phyloP scores from a whole-genome alignment of 1,140 invertebrate genomes.

The Sinonovacula constricta region DNA sequence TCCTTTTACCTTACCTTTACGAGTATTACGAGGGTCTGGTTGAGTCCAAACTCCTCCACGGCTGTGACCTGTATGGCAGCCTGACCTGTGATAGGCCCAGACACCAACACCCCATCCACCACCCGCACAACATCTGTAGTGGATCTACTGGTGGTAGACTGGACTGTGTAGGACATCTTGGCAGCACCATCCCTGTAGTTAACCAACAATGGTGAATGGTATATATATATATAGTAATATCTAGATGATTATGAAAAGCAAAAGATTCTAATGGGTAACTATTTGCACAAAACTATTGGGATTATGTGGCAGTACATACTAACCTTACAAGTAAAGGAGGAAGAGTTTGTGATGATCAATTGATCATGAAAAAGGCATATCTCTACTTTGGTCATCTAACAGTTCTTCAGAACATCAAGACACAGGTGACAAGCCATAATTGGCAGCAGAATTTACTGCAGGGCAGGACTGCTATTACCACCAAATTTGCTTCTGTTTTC shows the following conservation, averaged over 20 bases:
- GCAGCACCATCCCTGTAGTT: slow-evolving; percentile 73
- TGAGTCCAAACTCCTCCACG: slow-evolving; percentile 82
- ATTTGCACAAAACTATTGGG: neutral
- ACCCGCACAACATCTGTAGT: slow-evolving; percentile 70
- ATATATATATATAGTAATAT: too few species aligned
- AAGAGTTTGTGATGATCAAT: too few species aligned
- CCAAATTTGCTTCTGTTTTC: too few species aligned
- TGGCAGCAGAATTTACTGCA: too few species aligned
- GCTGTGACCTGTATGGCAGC: slow-evolving; percentile 82
- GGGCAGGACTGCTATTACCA: too few species aligned
- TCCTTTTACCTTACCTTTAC: slow-evolving; percentile 73
- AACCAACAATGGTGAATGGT: too few species aligned
- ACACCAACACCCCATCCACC: slow-evolving; percentile 81
- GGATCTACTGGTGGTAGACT: slow-evolving; percentile 18
- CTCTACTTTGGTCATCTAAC: too few species aligned
- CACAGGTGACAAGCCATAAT: too few species aligned
- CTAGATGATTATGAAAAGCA: slow-evolving; percentile 18
- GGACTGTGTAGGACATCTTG: slow-evolving; percentile 62
- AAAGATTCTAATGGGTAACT: neutral
- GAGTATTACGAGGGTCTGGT: slow-evolving; percentile 78
- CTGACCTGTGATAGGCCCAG: slow-evolving; percentile 82
- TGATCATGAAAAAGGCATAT: too few species aligned
- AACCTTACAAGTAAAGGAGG: too few species aligned
- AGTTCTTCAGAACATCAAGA: too few species aligned
- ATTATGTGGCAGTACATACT: neutral